phyloP scores from a whole-genome alignment of 2,797 vertebrate genomes.

The Channallabes apus region DNA sequence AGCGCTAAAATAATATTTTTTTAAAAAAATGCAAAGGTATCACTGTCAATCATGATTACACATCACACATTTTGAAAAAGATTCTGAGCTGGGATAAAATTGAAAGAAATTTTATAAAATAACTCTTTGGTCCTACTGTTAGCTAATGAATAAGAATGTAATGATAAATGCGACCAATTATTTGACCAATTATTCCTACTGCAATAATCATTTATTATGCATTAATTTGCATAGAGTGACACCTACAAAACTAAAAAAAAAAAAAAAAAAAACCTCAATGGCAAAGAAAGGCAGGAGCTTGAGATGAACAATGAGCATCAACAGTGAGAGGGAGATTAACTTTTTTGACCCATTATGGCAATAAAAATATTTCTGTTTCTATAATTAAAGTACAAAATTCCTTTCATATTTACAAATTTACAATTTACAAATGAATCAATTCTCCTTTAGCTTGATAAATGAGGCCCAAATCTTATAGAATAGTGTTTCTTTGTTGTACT shows the following conservation, averaged over 20 bases:
- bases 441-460: neutral
- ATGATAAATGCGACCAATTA: too few relatives aligned
- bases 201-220: neutral
- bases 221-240: neutral
- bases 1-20: neutral
- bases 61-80: slow-evolving; percentile 1
- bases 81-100: neutral
- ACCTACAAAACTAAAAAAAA: neutral
- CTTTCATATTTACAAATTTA: too few relatives aligned
- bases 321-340: neutral
- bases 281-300: neutral
- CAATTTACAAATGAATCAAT: neutral
- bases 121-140: too few relatives aligned
- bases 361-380: neutral
- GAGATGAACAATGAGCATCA: neutral
- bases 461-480: neutral
- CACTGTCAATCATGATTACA: slow-evolving; percentile 1
- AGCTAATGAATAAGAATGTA: neutral
- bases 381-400: too few relatives aligned
- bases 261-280: neutral
- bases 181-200: too few relatives aligned
- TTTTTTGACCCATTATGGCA: neutral
- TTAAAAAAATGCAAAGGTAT: slow-evolving; percentile 6
- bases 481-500: neutral
- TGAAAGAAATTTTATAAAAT: neutral